A percentile compares a stretch with the other conserved stretches of the same genome.
Conservation (phyloP, 2,797 vertebrate genomes). For the Euphonia xanthogaster region DNA sequence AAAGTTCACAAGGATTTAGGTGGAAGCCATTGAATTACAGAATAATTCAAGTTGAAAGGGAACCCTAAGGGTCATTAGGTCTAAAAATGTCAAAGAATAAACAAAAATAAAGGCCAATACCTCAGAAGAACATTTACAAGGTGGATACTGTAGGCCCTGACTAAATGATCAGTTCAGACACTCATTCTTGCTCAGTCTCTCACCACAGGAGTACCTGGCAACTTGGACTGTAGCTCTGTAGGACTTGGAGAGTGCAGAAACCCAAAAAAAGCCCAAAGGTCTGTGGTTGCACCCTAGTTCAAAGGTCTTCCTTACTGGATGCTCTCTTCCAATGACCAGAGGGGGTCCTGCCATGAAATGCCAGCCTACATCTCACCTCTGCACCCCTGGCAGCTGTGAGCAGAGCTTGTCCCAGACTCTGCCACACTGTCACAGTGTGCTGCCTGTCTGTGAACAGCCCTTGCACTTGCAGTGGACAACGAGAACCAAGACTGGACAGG, state of each 20-base stretch:
- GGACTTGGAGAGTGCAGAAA: not conserved
- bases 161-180: not conserved
- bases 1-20: not conserved
- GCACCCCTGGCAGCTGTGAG: not conserved
- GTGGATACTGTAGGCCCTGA: not conserved
- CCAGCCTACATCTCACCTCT: not conserved
- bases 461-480: not conserved
- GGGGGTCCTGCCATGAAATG: not conserved
- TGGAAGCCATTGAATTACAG: not conserved
- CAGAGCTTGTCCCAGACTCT: not conserved
- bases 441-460: not conserved
- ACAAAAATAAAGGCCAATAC: not conserved
- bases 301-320: not conserved
- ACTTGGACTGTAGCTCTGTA: not conserved
- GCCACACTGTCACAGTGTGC: fast-evolving
- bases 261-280: not conserved
- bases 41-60: not conserved
- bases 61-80: not conserved
- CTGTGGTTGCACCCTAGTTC: not conserved
- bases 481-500: not conserved
- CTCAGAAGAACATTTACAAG: not conserved
- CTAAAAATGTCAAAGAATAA: not conserved
- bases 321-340: not conserved
- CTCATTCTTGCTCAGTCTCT: not conserved
- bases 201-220: not conserved